Percentiles rank a stretch among this genome's conserved stretches.
phyloP scores from a whole-genome alignment of 2,797 vertebrate genomes.

The Pagetopsis macropterus region DNA sequence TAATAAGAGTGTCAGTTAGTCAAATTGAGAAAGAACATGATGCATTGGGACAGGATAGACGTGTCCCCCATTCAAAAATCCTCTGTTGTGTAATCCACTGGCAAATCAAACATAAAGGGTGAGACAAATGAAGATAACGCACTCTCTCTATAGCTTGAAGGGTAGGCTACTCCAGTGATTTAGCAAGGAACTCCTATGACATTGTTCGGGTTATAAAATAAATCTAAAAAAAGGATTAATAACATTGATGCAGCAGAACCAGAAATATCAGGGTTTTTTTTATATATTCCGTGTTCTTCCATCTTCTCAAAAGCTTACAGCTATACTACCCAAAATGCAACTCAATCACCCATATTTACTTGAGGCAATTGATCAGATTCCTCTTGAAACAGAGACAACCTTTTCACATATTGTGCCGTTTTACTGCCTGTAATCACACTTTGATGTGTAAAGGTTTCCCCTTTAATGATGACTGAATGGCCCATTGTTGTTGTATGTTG shows the following conservation, averaged over 20 bases:
- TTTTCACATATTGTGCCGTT: too few species aligned
- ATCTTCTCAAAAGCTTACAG: too few species aligned
- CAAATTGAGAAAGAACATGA: neutral
- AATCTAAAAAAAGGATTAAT: too few species aligned
- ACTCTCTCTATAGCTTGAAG: neutral
- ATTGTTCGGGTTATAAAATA: too few species aligned
- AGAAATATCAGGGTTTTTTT: neutral
- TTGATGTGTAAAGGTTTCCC: neutral
- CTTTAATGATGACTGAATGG: neutral
- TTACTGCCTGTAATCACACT: neutral
- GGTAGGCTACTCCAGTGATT: neutral
- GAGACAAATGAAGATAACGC: neutral
- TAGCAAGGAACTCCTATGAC: neutral
- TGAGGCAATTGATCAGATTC: neutral
- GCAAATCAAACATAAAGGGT: neutral
- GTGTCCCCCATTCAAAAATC: too few species aligned
- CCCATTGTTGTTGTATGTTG: neutral
- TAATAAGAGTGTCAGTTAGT: neutral
- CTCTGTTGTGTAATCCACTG: conserved; percentile 9
- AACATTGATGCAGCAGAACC: neutral
- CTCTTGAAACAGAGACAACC: neutral
- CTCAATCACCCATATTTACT: too few species aligned
- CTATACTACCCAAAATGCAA: too few species aligned
- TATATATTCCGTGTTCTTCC: neutral
- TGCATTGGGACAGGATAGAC: too few species aligned